phyloP scores from a whole-genome alignment of 2,888 invertebrate species.

The Poecilus cupreus region DNA sequence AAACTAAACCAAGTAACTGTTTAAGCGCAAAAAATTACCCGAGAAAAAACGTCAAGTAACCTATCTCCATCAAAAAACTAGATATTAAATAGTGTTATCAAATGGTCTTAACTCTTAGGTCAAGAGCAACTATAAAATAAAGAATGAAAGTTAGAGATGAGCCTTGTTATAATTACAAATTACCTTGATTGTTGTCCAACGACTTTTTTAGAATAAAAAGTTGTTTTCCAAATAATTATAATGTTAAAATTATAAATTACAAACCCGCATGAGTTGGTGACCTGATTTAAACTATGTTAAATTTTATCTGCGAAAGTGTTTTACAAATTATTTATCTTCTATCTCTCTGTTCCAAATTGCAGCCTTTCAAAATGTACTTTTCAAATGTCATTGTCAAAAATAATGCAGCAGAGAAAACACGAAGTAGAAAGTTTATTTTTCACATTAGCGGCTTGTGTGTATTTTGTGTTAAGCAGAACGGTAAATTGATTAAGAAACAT shows the following conservation, averaged over 20 bases:
- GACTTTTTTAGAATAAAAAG: conserved; percentile 16
- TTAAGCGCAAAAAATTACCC: not conserved
- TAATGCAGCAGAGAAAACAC: conserved; percentile 18
- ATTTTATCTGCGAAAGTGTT: conserved; percentile 43
- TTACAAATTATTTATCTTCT: conserved; percentile 41
- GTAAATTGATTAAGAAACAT: conserved; percentile 24
- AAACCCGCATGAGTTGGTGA: conserved; percentile 31
- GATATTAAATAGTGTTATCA: conserved; percentile 7
- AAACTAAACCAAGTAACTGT: conserved; percentile 31
- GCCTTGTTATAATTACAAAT: not conserved
- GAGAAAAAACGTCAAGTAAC: not conserved
- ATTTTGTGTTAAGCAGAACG: conserved; percentile 22
- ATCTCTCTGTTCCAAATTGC: conserved; percentile 30
- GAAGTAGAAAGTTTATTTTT: conserved; percentile 35
- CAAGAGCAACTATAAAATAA: conserved; percentile 13
- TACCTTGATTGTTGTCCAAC: conserved; percentile 10
- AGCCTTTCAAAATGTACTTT: conserved; percentile 33
- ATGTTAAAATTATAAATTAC: conserved; percentile 4
- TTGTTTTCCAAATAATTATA: not conserved
- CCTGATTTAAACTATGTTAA: conserved; percentile 22
- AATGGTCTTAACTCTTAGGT: not conserved
- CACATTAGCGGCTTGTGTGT: conserved; percentile 18
- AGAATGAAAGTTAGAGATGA: conserved; percentile 5
- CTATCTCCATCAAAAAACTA: not conserved
- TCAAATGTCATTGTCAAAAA: conserved; percentile 50